A percentile compares a stretch with the other conserved stretches of the same genome.
phyloP scores from a whole-genome alignment of 2,797 vertebrate genomes.

The Notolepis coatsorum region DNA sequence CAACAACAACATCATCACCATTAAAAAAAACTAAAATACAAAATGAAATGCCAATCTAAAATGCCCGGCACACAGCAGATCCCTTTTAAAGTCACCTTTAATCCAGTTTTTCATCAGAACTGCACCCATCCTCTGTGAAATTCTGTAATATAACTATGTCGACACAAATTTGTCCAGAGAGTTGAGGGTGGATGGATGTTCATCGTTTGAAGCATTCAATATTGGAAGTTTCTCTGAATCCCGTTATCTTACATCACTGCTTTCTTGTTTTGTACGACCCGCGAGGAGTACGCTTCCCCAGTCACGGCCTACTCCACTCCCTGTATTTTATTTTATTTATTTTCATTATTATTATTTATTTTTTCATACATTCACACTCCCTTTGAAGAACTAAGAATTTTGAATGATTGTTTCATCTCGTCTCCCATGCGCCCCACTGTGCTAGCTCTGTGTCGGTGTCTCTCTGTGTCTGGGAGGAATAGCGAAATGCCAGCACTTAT shows the following conservation, averaged over 20 bases:
- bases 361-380: too few species aligned
- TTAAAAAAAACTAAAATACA: too few species aligned
- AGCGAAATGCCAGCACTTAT: conserved; percentile 38
- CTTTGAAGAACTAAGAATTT: conserved; percentile 58
- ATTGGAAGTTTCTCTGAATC: conserved; percentile 26
- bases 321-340: conserved; percentile 5
- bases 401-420: conserved; percentile 52
- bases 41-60: too few species aligned
- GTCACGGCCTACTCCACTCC: neutral
- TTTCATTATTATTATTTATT: too few species aligned
- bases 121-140: too few species aligned
- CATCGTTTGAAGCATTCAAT: conserved; percentile 30
- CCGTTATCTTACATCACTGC: conserved; percentile 18
- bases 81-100: too few species aligned
- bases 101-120: too few species aligned
- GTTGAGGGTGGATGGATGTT: conserved; percentile 27
- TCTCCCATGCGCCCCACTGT: conserved; percentile 42
- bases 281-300: conserved; percentile 13
- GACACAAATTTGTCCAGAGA: conserved; percentile 44
- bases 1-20: too few species aligned
- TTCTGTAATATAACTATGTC: too few species aligned
- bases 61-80: too few species aligned
- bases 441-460: conserved; percentile 30
- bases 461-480: conserved; percentile 47
- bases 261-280: conserved; percentile 33